Base-by-base conservation (phyloP, 2,888 invertebrate species). In the Tetragonula carbonaria region DNA sequence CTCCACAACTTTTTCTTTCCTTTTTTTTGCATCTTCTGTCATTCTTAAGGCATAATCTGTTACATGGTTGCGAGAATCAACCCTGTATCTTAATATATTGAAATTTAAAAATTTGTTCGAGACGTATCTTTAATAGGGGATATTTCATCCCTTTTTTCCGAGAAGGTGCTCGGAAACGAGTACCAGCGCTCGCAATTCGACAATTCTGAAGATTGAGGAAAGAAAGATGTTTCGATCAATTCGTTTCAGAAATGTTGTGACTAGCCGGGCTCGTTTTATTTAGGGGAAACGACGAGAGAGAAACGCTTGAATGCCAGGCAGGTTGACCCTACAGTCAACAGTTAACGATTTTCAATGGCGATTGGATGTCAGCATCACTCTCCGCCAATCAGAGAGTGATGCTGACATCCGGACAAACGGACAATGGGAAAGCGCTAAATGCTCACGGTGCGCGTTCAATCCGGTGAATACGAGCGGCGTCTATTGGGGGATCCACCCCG, bases 321-420 rank as follows among this genome's bases (percentile, higher is more conserved):
- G 78, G 74, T 83, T 84, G 85, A 84, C 85, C 83, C 74, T 78
- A 77, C 79, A 82, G 90, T 86, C 80, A 90, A 83, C 88, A 90
- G 82, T 90, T 90, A 90, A 83, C 90, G 90, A 83, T 90, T 87
- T 90, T 80, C 89, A 83, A 90, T 90, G 76, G 86, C 87, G 86
- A 82, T 88, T 87, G 90, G 88, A 88, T 88, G 90, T 90, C 90
- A 88, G 90, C 90, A 88, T 90, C 90, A 90, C 90, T 90, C 90
- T 88, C 84, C 75, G 90, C 76, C 77, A 79, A 79, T 80, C 89
- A 76, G 88, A 88, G 90, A 90, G 87, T 90, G 90, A 90, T 87
- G 90, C 90, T 90, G 90, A 90, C 90, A 88, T 90, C 87, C 89
- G 83, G 82, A 86, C 84, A 85, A 86, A 81, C 87, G 88, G 76